Evolutionary conservation across 2,797 vertebrate genomes (phyloP), one percentile per base, ranked within the genome.

Genomic region (Argentina silus): DNA sequence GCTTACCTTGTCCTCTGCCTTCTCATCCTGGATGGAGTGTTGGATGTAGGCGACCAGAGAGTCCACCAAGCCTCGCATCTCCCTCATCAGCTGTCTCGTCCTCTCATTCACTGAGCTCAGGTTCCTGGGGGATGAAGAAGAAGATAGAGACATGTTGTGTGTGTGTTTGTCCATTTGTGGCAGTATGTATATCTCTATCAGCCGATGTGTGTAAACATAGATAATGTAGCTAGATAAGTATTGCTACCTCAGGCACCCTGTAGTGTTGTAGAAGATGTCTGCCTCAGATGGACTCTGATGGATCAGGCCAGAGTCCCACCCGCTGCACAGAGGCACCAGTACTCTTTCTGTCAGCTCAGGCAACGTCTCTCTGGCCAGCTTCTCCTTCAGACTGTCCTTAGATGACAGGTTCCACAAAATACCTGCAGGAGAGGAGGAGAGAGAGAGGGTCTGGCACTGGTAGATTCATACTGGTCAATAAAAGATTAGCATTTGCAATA

Each of bases 371-470:
- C 90, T 90, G 12, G 95, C 96, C 86, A 98, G 86, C 69, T 94
- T 96, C 72, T 98, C 95, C 91, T 99, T 99, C 76, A 99, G 90
- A 87, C 93, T 95, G 90, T 99, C 98, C 23, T 95, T 98, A 81
- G 98, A 99, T 27, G 98, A 99, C 78, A 99, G 91, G 83, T 99
- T 99, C 98, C 98, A 99, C 70, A 99, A 91, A 86, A 98, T 97
- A 5, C 98, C 98, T 99, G 17, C 0, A 67, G 9, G 53, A 11
- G 14, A 17, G 56, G 0, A 21, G 51, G 68, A 19, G 55, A 60
- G 27, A 47, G 72, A 8, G 12, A 21, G 56, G 23, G 11, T 27
- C 11, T 43, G 27, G 6, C 14, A 43, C 4, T n/a, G 15, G 55
- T 3, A n/a, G n/a, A n/a, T n/a, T n/a, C n/a, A 15, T 7, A 56